A percentile compares a stretch with the other conserved stretches of the same genome.
Evolutionary conservation across 2,888 invertebrate genomes (phyloP).

Genomic region (Dastarcus helophoroides): DNA sequence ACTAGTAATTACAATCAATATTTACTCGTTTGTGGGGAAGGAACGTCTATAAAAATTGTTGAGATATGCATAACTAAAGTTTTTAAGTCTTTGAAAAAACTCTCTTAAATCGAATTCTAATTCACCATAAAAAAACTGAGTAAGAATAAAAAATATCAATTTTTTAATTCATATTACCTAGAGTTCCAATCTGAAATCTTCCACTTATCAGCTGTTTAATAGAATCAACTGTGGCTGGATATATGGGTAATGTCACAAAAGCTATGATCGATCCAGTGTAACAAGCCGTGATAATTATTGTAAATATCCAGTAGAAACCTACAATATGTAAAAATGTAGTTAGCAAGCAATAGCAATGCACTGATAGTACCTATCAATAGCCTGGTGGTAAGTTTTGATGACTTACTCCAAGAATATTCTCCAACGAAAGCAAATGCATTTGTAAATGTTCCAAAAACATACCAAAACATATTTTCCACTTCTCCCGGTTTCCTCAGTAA

Average conservation of each 20-base stretch:
- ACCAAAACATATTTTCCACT: constrained; percentile 79
- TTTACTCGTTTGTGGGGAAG: no score
- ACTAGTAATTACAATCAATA: no score
- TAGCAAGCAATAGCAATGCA: no score
- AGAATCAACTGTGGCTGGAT: constrained; percentile 62
- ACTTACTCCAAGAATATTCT: constrained; percentile 58
- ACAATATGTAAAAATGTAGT: no score
- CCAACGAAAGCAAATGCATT: constrained; percentile 65
- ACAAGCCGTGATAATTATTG: constrained; percentile 72
- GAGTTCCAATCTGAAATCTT: constrained; percentile 58
- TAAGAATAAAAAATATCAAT: no score
- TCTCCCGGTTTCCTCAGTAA: constrained; percentile 57
- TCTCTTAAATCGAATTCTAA: no score
- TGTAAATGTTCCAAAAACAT: constrained; percentile 75
- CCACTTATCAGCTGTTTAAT: constrained; percentile 52
- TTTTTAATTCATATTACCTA: no score
- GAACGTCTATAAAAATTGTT: no score
- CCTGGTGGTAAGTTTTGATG: constrained; percentile 56
- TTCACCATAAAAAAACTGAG: no score
- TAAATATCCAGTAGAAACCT: constrained; percentile 78
- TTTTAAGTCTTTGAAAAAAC: no score
- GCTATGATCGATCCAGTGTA: constrained; percentile 79
- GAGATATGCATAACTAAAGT: no score
- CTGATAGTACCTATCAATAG: constrained; percentile 56
- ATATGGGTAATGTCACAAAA: constrained; percentile 67